A percentile compares a stretch with the other conserved stretches of the same genome.
Conservation (phyloP, 2,113 vertebrate species). For the Ciconia boyciana region DNA sequence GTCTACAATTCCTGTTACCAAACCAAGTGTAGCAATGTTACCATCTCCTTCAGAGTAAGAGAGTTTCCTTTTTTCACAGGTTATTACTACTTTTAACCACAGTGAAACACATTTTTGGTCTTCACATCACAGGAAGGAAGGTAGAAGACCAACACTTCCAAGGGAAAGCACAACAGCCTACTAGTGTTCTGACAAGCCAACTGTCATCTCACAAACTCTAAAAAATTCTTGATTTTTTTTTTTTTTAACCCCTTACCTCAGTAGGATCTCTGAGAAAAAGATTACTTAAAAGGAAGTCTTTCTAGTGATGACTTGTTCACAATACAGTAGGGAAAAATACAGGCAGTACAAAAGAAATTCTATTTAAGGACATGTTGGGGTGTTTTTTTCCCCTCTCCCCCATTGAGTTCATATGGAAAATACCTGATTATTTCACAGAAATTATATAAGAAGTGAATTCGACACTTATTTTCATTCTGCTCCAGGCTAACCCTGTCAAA, state of each 20-base stretch:
- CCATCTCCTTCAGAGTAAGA: background rate
- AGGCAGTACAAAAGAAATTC: background rate
- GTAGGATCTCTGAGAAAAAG: background rate
- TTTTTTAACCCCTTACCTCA: background rate
- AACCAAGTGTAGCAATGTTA: background rate
- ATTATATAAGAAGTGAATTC: background rate
- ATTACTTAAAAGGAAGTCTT: background rate
- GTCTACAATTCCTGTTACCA: background rate
- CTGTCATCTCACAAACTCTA: background rate
- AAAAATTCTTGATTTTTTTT: background rate
- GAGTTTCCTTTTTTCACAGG: background rate
- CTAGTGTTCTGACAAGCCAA: background rate
- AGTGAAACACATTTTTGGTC: background rate
- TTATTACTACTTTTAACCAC: background rate
- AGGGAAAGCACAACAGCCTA: background rate
- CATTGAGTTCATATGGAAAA: background rate
- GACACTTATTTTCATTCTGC: slow-evolving; percentile 6
- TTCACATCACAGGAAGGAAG: background rate
- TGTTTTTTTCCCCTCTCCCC: background rate
- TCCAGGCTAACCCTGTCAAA: slow-evolving; percentile 21
- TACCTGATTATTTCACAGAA: background rate
- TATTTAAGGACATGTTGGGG: background rate
- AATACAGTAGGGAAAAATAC: background rate
- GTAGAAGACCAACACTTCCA: background rate
- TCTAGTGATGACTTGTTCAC: background rate